Evolutionary conservation across 2,113 vertebrate species (phyloP).

Genomic region (Herpetotheres cachinnans): DNA sequence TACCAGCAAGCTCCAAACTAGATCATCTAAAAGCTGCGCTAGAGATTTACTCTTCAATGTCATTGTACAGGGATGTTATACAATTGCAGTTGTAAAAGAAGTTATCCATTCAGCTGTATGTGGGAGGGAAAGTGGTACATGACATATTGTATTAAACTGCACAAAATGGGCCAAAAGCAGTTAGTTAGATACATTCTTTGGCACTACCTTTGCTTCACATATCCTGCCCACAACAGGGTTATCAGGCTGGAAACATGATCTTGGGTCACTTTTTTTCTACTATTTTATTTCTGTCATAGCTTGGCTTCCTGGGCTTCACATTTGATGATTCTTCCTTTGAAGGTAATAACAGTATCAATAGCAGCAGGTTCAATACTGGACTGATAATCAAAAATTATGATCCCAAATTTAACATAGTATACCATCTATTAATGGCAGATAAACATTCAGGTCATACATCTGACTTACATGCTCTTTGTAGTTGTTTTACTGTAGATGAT

Average conservation of each 20-base stretch:
- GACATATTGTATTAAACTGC: background rate
- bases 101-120: background rate
- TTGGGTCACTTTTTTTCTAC: background rate
- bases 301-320: background rate
- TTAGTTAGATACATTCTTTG: background rate
- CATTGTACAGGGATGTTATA: background rate
- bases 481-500: background rate
- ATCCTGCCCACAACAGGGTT: background rate
- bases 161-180: background rate
- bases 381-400: background rate
- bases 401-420: background rate
- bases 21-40: background rate
- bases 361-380: background rate
- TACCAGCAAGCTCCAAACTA: background rate
- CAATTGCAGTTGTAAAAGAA: constrained; percentile 12
- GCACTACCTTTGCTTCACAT: background rate
- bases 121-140: background rate
- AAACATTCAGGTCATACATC: background rate
- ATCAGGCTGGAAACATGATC: background rate
- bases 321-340: background rate
- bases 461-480: background rate
- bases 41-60: background rate
- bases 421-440: background rate
- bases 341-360: background rate
- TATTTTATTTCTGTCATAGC: background rate